Conservation (phyloP, 2,888 invertebrate species). For the Philhelius pedissequus region DNA sequence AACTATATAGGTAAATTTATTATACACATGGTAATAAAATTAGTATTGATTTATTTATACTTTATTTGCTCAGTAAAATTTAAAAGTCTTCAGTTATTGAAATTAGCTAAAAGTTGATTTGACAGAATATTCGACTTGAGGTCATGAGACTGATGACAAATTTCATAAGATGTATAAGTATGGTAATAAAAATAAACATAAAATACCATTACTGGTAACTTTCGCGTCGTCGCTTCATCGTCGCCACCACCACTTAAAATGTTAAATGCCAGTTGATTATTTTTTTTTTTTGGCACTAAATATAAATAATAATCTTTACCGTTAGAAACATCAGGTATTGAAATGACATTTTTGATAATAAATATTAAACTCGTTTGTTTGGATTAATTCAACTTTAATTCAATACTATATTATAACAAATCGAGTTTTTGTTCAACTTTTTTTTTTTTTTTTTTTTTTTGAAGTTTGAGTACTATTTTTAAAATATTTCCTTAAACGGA, state of each 20-base stretch:
- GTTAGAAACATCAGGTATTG: slow-evolving; percentile 37
- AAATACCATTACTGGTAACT: slow-evolving; percentile 23
- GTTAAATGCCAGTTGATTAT: slow-evolving; percentile 49
- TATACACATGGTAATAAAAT: not conserved
- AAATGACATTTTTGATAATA: not conserved
- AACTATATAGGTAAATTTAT: not conserved
- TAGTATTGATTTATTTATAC: slow-evolving; percentile 1
- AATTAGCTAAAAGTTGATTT: not conserved
- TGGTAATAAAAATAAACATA: not conserved
- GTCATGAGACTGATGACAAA: not conserved
- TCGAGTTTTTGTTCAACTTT: not conserved
- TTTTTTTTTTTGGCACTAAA: slow-evolving; percentile 10
- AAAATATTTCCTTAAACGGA: not conserved
- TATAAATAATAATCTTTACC: slow-evolving; percentile 15
- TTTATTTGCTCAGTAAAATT: not conserved
- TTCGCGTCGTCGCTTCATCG: not conserved
- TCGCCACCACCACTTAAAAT: not conserved
- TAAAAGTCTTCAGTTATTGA: not conserved
- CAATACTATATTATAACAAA: not conserved
- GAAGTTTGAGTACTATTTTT: not conserved
- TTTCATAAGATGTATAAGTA: not conserved
- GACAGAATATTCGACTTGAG: not conserved
- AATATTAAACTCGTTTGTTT: slow-evolving; percentile 14
- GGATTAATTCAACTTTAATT: not conserved
- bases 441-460: too few species aligned